phyloP scores from a whole-genome alignment of 2,797 vertebrate genomes.

The Arctocebus calabarensis region DNA sequence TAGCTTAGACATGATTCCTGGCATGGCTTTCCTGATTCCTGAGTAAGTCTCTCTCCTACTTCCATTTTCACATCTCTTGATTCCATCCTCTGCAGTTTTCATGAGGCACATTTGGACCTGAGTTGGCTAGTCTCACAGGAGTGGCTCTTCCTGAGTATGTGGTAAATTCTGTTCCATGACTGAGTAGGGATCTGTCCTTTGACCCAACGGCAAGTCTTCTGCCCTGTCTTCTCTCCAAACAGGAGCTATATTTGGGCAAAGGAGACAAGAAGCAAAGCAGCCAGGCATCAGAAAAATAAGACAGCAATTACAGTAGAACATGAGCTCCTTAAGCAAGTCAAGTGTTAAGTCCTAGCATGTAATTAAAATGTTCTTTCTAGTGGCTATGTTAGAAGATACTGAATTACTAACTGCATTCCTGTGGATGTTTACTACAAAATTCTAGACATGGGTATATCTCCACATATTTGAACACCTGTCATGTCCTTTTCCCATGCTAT shows the following conservation, averaged over 20 bases:
- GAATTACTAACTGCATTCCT: neutral
- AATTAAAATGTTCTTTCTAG: neutral
- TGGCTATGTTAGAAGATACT: neutral
- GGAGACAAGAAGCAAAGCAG: neutral
- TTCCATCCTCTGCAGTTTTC: neutral
- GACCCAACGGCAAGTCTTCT: too few relatives aligned
- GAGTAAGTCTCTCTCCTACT: fast-evolving
- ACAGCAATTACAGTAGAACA: too few relatives aligned
- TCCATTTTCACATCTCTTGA: fast-evolving
- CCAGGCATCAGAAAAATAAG: neutral
- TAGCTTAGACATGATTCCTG: fast-evolving
- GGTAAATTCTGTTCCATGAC: neutral
- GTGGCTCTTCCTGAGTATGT: fast-evolving
- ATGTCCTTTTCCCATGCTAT: neutral
- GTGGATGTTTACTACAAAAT: neutral
- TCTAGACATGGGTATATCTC: neutral
- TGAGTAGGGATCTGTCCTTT: neutral
- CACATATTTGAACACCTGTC: neutral
- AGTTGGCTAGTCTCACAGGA: neutral
- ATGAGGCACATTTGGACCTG: fast-evolving
- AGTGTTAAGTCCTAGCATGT: too few relatives aligned
- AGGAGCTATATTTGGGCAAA: neutral
- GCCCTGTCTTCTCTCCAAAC: neutral
- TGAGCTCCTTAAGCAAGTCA: neutral
- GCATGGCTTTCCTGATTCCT: neutral